Conservation (phyloP, 2,797 vertebrate genomes). For the Phoeniculus purpureus region DNA sequence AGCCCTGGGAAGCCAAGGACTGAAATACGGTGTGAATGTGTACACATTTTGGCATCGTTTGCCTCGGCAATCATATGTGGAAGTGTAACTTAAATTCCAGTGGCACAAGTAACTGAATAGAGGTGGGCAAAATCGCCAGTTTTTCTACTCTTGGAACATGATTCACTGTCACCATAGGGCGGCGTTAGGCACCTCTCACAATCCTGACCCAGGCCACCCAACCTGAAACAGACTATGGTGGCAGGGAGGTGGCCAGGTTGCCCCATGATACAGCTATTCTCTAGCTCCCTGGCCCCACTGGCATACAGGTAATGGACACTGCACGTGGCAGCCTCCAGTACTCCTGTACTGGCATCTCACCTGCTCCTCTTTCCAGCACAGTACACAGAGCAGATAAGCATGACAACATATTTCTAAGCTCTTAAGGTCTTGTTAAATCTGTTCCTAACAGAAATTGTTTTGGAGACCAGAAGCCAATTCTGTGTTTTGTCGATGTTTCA, state of each 20-base stretch:
- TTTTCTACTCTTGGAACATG: fast-evolving
- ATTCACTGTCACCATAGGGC: background rate
- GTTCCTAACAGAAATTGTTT: background rate
- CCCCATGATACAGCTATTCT: background rate
- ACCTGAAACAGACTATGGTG: fast-evolving
- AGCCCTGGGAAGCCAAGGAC: background rate
- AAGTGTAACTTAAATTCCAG: background rate
- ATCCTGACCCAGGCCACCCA: background rate
- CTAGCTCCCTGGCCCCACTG: background rate
- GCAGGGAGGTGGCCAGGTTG: background rate
- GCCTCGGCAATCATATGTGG: background rate
- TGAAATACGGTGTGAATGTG: background rate
- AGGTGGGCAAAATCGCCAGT: background rate
- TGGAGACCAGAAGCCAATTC: background rate
- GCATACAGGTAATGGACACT: background rate
- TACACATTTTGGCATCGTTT: background rate
- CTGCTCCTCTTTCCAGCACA: background rate
- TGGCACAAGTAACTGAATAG: background rate
- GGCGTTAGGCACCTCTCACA: fast-evolving
- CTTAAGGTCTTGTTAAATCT: background rate
- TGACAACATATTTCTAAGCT: background rate
- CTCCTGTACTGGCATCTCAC: background rate
- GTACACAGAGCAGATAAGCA: background rate
- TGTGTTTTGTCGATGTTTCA: background rate
- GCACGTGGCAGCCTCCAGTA: background rate